A percentile compares a stretch with the other conserved stretches of the same genome.
Evolutionary conservation across 2,113 vertebrate genomes (phyloP).

Genomic region (Rhizomys pruinosus): DNA sequence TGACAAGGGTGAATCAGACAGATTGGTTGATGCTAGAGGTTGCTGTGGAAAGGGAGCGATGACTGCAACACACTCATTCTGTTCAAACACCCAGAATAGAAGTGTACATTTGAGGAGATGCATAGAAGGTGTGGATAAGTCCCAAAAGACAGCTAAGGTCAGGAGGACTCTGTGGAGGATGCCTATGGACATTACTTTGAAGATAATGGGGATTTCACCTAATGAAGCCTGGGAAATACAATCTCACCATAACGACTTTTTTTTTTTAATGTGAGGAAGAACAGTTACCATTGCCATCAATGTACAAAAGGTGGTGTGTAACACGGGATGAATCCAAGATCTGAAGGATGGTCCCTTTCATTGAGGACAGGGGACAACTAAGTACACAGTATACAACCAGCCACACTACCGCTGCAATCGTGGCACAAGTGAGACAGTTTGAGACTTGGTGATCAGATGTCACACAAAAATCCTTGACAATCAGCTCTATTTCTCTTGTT

Average conservation of each 20-base stretch:
- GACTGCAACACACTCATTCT: background rate
- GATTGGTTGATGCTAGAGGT: background rate
- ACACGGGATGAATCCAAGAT: background rate
- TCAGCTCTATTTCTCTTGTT: constrained; percentile 65
- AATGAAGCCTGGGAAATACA: constrained; percentile 20
- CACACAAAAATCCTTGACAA: constrained; percentile 66
- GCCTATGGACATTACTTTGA: background rate
- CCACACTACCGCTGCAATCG: background rate
- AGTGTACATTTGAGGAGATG: background rate
- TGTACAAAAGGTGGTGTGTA: background rate
- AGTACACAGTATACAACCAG: background rate
- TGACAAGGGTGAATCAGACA: background rate
- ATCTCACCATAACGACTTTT: background rate
- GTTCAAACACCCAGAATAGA: background rate
- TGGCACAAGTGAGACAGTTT: constrained; percentile 58
- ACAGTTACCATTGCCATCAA: background rate
- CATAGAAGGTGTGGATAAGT: background rate
- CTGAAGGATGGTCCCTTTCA: background rate
- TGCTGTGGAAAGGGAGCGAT: background rate
- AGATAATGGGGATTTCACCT: background rate
- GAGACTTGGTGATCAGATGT: constrained; percentile 59
- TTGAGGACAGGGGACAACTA: background rate
- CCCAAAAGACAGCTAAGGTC: background rate
- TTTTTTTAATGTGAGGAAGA: background rate
- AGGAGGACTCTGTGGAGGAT: background rate